phyloP scores from a whole-genome alignment of 2,888 invertebrate genomes.

The Horisme vitalbata region DNA sequence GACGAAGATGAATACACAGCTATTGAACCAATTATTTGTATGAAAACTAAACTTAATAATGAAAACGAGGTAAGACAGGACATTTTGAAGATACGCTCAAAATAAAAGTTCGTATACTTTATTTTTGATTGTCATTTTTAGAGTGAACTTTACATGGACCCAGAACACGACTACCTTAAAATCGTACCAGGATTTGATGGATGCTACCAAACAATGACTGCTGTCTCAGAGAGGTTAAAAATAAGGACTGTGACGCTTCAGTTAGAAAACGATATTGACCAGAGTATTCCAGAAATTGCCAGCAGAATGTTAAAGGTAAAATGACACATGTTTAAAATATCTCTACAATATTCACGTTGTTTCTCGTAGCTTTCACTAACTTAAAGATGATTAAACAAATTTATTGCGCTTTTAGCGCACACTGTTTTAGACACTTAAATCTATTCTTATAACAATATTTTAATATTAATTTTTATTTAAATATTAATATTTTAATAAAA shows the following conservation, averaged over 20 bases:
- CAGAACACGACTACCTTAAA: slow-evolving; percentile 13
- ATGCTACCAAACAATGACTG: slow-evolving; percentile 7
- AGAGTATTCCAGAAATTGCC: slow-evolving; percentile 24
- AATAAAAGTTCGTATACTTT: too few relatives aligned
- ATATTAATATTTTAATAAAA: too few relatives aligned
- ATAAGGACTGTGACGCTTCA: slow-evolving; percentile 21
- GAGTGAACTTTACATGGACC: slow-evolving; percentile 15
- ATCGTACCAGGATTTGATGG: slow-evolving; percentile 32
- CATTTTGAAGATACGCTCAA: too few relatives aligned
- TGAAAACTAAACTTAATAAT: slow-evolving; percentile 12
- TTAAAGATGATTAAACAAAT: too few relatives aligned
- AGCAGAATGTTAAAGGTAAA: background rate
- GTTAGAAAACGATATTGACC: slow-evolving; percentile 9
- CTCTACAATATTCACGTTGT: too few relatives aligned
- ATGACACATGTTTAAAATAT: too few relatives aligned
- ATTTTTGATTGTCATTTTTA: background rate
- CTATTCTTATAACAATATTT: too few relatives aligned
- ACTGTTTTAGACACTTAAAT: too few relatives aligned
- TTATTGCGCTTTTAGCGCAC: too few relatives aligned
- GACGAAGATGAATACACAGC: slow-evolving; percentile 15
- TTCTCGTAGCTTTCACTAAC: too few relatives aligned
- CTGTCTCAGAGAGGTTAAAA: slow-evolving; percentile 23
- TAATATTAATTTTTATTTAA: too few relatives aligned
- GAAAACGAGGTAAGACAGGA: slow-evolving; percentile 2
- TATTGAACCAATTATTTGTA: slow-evolving; percentile 18